Evolutionary conservation across 2,797 vertebrate genomes (phyloP).

Genomic region (Dallia pectoralis): DNA sequence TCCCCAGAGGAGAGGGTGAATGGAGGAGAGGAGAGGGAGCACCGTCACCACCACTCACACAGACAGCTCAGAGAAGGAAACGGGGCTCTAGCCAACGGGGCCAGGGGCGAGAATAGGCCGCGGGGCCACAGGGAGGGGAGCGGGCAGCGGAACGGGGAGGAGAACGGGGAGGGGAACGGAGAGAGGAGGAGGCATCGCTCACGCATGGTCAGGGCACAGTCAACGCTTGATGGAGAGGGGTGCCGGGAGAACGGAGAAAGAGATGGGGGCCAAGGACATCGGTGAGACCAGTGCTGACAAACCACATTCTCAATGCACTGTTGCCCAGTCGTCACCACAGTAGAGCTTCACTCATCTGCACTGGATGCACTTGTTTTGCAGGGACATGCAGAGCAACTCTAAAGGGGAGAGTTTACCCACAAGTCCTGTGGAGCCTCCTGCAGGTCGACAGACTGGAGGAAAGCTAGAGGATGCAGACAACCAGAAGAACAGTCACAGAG

Average conservation of each 20-base stretch:
- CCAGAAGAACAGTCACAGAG: constrained; percentile 89
- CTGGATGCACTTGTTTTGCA: constrained; percentile 43
- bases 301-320: background rate
- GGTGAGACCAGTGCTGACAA: constrained; percentile 54
- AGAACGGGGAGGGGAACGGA: constrained; percentile 50
- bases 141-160: no score
- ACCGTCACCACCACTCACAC: constrained; percentile 74
- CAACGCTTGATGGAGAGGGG: constrained; percentile 74
- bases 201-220: constrained; percentile 72
- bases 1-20: constrained; percentile 74
- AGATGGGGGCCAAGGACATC: constrained; percentile 70
- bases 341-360: background rate
- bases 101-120: constrained; percentile 69
- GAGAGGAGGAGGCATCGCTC: constrained; percentile 79
- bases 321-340: background rate
- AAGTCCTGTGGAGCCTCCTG: constrained; percentile 70
- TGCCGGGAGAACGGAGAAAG: constrained; percentile 65
- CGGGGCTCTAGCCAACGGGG: constrained; percentile 65
- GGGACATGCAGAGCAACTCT: constrained; percentile 78
- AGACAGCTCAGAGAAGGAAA: constrained; percentile 79
- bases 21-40: constrained; percentile 46
- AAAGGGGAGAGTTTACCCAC: constrained; percentile 64
- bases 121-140: constrained; percentile 72
- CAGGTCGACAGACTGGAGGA: constrained; percentile 58
- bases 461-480: constrained; percentile 94